Percentiles rank a stretch among this genome's conserved stretches.
Evolutionary conservation across 1,140 invertebrate species (phyloP).

Genomic region (Tetragonula clypearis): DNA sequence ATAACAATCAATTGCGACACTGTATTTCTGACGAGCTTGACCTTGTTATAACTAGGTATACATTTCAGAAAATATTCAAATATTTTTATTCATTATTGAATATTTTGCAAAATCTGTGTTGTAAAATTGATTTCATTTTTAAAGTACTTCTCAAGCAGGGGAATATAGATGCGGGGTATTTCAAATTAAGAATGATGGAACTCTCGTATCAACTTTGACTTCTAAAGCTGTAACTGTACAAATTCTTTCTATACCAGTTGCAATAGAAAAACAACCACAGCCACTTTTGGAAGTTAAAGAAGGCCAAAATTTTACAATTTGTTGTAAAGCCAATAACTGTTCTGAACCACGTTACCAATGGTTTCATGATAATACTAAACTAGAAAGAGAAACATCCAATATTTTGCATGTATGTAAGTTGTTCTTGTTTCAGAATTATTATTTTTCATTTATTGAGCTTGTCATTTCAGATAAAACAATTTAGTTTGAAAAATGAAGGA

Average conservation of each 20-base stretch:
- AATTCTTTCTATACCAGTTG: constrained; percentile 62
- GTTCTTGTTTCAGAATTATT: background rate
- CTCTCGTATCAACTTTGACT: constrained; percentile 38
- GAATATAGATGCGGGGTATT: constrained; percentile 69
- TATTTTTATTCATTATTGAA: background rate
- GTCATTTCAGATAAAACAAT: constrained; percentile 66
- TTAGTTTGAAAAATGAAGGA: constrained; percentile 67
- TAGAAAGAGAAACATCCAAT: constrained; percentile 67
- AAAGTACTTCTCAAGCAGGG: constrained; percentile 64
- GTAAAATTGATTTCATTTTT: constrained; percentile 8
- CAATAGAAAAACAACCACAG: constrained; percentile 69
- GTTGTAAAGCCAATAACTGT: constrained; percentile 68
- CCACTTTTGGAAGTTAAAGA: constrained; percentile 66
- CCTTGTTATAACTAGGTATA: constrained; percentile 62
- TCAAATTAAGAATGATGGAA: constrained; percentile 61
- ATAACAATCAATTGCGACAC: constrained; percentile 52
- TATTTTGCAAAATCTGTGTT: background rate
- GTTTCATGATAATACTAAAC: constrained; percentile 73
- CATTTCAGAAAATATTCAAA: background rate
- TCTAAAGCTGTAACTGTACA: constrained; percentile 63
- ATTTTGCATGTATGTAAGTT: constrained; percentile 58
- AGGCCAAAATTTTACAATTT: constrained; percentile 61
- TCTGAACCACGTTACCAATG: constrained; percentile 73
- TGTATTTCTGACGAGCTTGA: constrained; percentile 54
- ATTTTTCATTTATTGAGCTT: background rate